Base-by-base conservation (phyloP, 2,113 vertebrate genomes). In the Gambusia holbrooki region DNA sequence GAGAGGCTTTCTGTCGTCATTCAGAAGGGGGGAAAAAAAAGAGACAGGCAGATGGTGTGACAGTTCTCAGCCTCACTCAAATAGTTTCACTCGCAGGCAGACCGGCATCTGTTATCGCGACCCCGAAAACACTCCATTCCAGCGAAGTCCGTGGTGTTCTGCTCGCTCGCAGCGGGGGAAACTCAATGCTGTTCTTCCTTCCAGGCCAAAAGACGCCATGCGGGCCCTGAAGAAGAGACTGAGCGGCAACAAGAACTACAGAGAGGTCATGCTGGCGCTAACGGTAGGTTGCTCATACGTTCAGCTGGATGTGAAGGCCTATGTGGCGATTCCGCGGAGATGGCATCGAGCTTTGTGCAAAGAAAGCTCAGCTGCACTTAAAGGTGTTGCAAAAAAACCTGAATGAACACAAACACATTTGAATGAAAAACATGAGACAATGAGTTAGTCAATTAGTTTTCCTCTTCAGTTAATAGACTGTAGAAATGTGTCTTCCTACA, bases 201-300 rank as follows among this genome's bases (percentile, higher is more conserved):
- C 76, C 71, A 99, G 98, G 85, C 98, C 98, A n/a, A 99, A 96
- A 94, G 98, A 99, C 60, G 97, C 97, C 68, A 96, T 98, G 87
- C 94, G 97, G 32, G 98, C 98, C 0, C 88, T 99, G 86, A 99
- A 97, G 94, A 99, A 99, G 92, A 95, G 98, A 83, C 94, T 99
- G 54, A 95, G 95, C 0, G 97, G 97, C 78, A 99, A 98, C 93
- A 96, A 93, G 88, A 99, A 99, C 92, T 99, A 96, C 94, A 95
- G 97, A 85, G 98, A 99, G 86, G 97, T 99, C 88, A 99, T 99
- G 97, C 93, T 99, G 92, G 97, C 96, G 0, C 94, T 99, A 66
- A 99, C 97, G 37, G 98, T 99, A 90, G 96, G 96, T 92, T 40
- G 28, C 30, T 76, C 4, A 33, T 45, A 11, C 17, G 61, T 30